Evolutionary conservation across 2,888 invertebrate genomes (phyloP), one percentile per base, ranked within the genome.

Genomic region (Agrenia bidenticulata): DNA sequence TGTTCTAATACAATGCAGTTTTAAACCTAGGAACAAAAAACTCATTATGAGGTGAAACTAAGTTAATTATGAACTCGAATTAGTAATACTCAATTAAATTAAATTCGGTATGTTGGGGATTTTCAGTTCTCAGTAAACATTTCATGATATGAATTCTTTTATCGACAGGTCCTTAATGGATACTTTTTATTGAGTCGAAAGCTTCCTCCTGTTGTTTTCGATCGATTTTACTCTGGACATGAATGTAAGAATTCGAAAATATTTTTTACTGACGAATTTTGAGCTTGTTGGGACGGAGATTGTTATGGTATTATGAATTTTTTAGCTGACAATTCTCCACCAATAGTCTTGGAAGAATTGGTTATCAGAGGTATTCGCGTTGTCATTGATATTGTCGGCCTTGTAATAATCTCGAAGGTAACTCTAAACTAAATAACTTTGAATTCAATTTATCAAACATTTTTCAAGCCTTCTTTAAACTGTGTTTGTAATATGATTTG

Each of bases 111-210:
- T n/a, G n/a, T n/a, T n/a, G n/a, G n/a, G n/a, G n/a, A n/a, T n/a
- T n/a, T n/a, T n/a, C n/a, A n/a, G n/a, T n/a, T n/a, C n/a, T n/a
- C n/a, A n/a, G n/a, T n/a, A n/a, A n/a, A n/a, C n/a, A n/a, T n/a
- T n/a, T n/a, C n/a, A n/a, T n/a, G n/a, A n/a, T n/a, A n/a, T n/a
- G n/a, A n/a, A n/a, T n/a, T n/a, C n/a, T n/a, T n/a, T n/a, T n/a
- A n/a, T n/a, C n/a, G 15, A 39, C 21, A 72, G 72, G 60, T 69
- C 7, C 37, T 72, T 17, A 69, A 72, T 49, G 23, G 58, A 17
- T 72, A 72, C 37, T 72, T 72, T 42, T 72, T 72, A 56, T 37
- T 72, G 45, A 67, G 69, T 41, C 62, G 72, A 13, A 72, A 72
- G 58, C 54, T 72, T 5, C 72, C 72, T 2, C 69, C 72, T 1